These are phyloP conservation scores for Antennarius maculatus DNA, from an alignment of 2,797 vertebrate genomes.

Conservation along the genomic window DNA sequence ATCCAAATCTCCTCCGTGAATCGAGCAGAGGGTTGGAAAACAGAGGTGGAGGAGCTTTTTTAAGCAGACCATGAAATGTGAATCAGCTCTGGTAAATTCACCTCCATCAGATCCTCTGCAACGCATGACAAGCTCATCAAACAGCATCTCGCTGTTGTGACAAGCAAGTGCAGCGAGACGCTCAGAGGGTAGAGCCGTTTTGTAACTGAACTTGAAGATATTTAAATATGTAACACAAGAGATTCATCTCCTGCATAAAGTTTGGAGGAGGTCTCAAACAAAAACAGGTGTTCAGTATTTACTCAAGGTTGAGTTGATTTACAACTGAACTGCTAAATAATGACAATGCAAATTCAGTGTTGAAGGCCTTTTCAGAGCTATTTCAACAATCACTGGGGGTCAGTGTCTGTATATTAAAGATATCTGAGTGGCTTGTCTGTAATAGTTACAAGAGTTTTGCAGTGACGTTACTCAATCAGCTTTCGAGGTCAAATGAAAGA, in stretches of 20 bases:
- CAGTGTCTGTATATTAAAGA: slow-evolving; percentile 3
- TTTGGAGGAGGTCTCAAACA: slow-evolving; percentile 9
- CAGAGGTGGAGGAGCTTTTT: slow-evolving; percentile 70
- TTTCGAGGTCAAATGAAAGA: slow-evolving; percentile 61
- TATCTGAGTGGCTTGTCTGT: slow-evolving; percentile 12
- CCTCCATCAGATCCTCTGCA: slow-evolving; percentile 55
- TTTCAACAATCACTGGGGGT: slow-evolving; percentile 24
- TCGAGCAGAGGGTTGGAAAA: slow-evolving; percentile 59
- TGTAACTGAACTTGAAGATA: slow-evolving; percentile 20
- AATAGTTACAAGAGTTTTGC: background rate
- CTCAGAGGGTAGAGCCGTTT: background rate
- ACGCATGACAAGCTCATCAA: slow-evolving; percentile 44
- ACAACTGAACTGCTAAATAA: slow-evolving; percentile 30
- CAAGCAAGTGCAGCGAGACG: slow-evolving; percentile 11
- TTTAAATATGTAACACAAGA: slow-evolving; percentile 28
- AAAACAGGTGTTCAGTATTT: slow-evolving; percentile 13
- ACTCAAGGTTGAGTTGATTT: slow-evolving; percentile 22
- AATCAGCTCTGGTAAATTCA: slow-evolving; percentile 68
- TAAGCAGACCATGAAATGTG: slow-evolving; percentile 68
- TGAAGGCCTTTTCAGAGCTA: slow-evolving; percentile 11
- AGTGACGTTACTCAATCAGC: slow-evolving; percentile 52
- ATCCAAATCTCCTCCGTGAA: slow-evolving; percentile 69
- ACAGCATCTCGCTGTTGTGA: slow-evolving; percentile 31
- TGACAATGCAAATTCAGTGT: slow-evolving; percentile 26
- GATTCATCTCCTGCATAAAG: slow-evolving; percentile 9